Conservation (phyloP, 2,797 vertebrate genomes). For the Alauda arvensis region DNA sequence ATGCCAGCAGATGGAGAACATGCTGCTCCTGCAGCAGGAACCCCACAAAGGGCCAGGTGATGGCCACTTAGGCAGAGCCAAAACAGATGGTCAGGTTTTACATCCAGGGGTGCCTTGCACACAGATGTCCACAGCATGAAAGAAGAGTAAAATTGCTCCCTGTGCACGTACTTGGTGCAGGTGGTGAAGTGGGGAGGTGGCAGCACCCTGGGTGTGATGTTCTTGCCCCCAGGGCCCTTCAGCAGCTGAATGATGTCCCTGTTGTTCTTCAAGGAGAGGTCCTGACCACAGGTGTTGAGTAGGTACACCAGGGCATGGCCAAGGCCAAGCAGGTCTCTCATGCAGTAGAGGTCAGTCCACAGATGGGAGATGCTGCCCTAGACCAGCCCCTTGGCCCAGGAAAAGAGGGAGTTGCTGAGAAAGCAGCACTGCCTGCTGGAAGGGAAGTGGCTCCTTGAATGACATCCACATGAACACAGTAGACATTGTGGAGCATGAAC, state of each 20-base stretch:
- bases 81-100: conserved; percentile 65
- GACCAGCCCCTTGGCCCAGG: conserved; percentile 39
- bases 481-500: conserved; percentile 67
- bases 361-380: conserved; percentile 44
- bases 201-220: conserved; percentile 58
- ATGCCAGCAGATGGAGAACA: conserved; percentile 50
- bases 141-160: conserved; percentile 22
- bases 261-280: conserved; percentile 71
- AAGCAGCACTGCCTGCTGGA: conserved; percentile 45
- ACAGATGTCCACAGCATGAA: background rate
- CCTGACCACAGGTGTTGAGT: conserved; percentile 66
- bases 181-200: background rate
- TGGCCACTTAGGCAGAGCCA: conserved; percentile 38
- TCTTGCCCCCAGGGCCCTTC: conserved; percentile 30
- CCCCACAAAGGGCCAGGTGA: conserved; percentile 40
- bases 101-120: background rate
- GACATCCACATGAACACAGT: conserved; percentile 50
- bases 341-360: conserved; percentile 60
- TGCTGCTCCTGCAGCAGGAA: conserved; percentile 44
- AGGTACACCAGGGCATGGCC: conserved; percentile 18
- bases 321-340: conserved; percentile 49
- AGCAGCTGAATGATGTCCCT: conserved; percentile 58
- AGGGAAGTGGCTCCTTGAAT: background rate
- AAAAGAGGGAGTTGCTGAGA: conserved; percentile 56
- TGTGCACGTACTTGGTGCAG: conserved; percentile 52